phyloP scores from a whole-genome alignment of 1,140 invertebrate species.

The Temnothorax nylanderi region DNA sequence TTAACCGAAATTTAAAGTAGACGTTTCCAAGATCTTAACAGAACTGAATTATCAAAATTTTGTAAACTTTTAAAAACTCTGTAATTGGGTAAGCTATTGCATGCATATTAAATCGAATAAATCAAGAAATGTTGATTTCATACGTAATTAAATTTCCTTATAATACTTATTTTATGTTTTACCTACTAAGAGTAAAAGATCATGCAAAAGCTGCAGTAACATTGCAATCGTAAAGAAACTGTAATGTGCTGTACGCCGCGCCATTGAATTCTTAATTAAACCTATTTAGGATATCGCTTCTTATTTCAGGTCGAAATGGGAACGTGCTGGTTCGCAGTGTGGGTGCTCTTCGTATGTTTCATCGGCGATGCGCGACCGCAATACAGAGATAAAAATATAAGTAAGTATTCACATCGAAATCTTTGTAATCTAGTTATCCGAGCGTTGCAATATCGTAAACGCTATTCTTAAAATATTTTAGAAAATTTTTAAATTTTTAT shows the following conservation, averaged over 20 bases:
- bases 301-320: conserved; percentile 70
- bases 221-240: conserved; percentile 26
- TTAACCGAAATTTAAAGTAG: conserved; percentile 38
- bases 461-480: background rate
- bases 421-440: background rate
- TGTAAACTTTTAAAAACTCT: background rate
- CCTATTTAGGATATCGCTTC: conserved; percentile 12
- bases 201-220: background rate
- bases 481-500: background rate
- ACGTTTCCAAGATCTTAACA: background rate
- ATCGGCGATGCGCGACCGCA: conserved; percentile 66
- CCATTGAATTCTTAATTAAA: conserved; percentile 46
- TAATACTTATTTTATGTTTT: background rate
- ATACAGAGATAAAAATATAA: conserved; percentile 78
- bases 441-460: background rate
- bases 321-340: conserved; percentile 64
- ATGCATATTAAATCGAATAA: background rate
- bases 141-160: conserved; percentile 4
- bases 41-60: background rate
- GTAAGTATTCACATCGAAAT: conserved; percentile 65
- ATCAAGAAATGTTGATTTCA: background rate
- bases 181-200: background rate
- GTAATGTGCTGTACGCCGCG: background rate
- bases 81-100: background rate
- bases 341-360: conserved; percentile 67